Base-by-base conservation (phyloP, 1,140 invertebrate genomes). In the Calliphora vicina region DNA sequence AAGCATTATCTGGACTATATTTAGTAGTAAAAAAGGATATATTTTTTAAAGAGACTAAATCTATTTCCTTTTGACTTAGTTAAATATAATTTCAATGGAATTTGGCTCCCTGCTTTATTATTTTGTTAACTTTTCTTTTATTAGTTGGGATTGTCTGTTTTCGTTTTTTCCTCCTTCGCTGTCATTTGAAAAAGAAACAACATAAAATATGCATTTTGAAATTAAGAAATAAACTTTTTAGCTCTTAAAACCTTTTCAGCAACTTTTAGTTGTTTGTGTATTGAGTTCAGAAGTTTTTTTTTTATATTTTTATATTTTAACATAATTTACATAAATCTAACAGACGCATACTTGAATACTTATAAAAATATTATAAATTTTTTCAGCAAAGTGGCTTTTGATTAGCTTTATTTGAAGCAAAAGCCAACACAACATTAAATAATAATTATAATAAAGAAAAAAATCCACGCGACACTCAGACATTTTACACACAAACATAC, bases 331-430 rank as follows among this genome's bases (percentile, higher is more conserved):
- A 23, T 20, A 67, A 67, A 67, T 67, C 4, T 23, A 67, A 23
- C 3, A 20, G n/a, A 67, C 61, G n/a, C 61, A 67, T 67, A 23
- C 23, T 67, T 20, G 20, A 67, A 67, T 67, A 23, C 61, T 23
- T 67, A 6, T 23, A 25, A 67, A 10, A 20, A 67, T 67, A 67
- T 50, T 50, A 17, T 50, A 17, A 17, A 15, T 50, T 50, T 50
- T 13, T 50, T 50, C 8, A 50, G 17, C 6, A 67, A 76, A 76
- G 27, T 76, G 73, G 29, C 73, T 76, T 76, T 76, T 76, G 73
- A 76, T 76, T 76, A 76, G 73, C 29, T 76, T 76, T 35, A 76
- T 76, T 76, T 42, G 4, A 76, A 42, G 27, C 73, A 76, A 76
- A 42, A 76, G 10, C 27, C 17, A 76, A 76, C 26, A 29, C 25